Evolutionary conservation across 2,113 vertebrate species (phyloP).

Genomic region (Malurus alboscapulatus): DNA sequence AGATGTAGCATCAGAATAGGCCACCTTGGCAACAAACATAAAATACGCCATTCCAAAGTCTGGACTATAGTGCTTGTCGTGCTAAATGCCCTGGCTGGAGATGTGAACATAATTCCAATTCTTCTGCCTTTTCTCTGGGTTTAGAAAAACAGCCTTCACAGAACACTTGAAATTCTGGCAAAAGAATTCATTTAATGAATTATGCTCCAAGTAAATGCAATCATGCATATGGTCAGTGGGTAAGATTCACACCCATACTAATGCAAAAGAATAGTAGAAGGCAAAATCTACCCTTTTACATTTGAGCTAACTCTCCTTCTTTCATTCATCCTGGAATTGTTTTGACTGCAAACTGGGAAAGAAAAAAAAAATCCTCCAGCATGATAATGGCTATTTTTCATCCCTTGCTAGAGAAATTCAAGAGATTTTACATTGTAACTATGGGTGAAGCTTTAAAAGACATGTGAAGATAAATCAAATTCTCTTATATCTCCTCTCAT

Average conservation of each 20-base stretch:
- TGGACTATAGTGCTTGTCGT: neutral
- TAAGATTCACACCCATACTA: neutral
- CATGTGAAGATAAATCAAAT: neutral
- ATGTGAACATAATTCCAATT: neutral
- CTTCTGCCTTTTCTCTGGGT: neutral
- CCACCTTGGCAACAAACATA: neutral
- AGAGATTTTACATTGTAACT: neutral
- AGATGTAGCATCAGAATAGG: neutral
- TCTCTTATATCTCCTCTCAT: neutral
- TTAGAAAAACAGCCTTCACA: neutral
- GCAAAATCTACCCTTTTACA: neutral
- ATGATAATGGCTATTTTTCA: neutral
- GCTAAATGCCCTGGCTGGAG: neutral
- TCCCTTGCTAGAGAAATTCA: neutral
- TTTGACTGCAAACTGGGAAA: neutral
- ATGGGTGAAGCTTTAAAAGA: neutral
- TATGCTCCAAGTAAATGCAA: neutral
- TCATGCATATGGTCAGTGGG: neutral
- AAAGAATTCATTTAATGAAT: neutral
- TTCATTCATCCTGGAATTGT: neutral
- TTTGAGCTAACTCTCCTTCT: neutral
- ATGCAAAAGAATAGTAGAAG: neutral
- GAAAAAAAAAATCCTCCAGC: neutral
- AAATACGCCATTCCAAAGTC: neutral
- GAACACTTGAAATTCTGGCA: neutral